phyloP scores from a whole-genome alignment of 2,797 vertebrate genomes.

The Leptodactylus fallax region DNA sequence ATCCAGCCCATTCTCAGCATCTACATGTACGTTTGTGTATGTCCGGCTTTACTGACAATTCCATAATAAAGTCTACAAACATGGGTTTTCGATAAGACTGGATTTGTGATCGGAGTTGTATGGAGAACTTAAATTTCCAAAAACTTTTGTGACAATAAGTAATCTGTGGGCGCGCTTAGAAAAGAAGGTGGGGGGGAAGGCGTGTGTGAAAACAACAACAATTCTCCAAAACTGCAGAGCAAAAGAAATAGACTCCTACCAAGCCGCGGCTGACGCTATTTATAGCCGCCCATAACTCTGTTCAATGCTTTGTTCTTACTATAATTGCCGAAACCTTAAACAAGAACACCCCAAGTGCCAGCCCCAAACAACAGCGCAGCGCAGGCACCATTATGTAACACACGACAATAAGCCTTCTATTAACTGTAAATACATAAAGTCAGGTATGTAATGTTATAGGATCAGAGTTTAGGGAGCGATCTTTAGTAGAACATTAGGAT shows the following conservation, averaged over 20 bases:
- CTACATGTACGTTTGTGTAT: no score
- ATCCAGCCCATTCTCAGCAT: no score
- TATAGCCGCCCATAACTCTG: neutral
- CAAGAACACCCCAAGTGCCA: neutral
- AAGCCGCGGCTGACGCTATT: neutral
- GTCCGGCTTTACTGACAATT: no score
- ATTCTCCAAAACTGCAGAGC: neutral
- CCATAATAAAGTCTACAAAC: no score
- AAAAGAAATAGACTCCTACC: neutral
- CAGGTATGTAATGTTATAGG: no score
- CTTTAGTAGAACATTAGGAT: no score
- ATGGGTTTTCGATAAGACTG: neutral
- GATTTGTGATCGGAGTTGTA: neutral
- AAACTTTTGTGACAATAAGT: neutral
- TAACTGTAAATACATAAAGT: neutral
- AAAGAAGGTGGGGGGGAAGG: neutral
- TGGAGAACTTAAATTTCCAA: neutral
- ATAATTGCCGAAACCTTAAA: neutral
- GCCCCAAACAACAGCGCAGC: neutral
- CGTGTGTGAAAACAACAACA: neutral
- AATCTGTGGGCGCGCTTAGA: neutral
- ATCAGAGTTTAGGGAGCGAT: no score
- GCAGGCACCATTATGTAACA: neutral
- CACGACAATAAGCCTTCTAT: neutral
- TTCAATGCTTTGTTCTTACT: neutral